Evolutionary conservation across 1,140 invertebrate genomes (phyloP).

Genomic region (Archivesica marissinica): DNA sequence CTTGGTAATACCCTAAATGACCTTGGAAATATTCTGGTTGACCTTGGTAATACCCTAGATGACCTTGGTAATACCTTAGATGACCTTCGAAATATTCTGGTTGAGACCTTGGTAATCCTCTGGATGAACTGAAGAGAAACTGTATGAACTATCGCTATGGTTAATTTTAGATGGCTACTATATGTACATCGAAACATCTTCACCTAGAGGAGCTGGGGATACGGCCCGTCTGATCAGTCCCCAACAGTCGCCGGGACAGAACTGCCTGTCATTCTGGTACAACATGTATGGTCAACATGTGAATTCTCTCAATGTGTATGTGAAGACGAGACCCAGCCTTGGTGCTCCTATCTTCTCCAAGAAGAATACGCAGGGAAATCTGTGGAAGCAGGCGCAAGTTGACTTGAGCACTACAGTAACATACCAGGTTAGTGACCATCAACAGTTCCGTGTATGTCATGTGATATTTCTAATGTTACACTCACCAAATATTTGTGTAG

Average conservation of each 20-base stretch:
- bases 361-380: conserved; percentile 76
- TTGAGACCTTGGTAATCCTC: too few relatives aligned
- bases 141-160: too few relatives aligned
- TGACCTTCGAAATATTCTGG: too few relatives aligned
- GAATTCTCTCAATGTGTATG: conserved; percentile 75
- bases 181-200: conserved; percentile 76
- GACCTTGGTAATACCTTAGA: too few relatives aligned
- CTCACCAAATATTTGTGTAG: too few relatives aligned
- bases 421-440: conserved; percentile 69
- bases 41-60: too few relatives aligned
- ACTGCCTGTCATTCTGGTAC: conserved; percentile 87
- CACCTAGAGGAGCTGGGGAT: conserved; percentile 69
- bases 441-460: too few relatives aligned
- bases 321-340: conserved; percentile 55
- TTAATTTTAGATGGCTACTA: conserved; percentile 72
- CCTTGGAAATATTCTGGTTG: too few relatives aligned
- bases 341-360: conserved; percentile 70
- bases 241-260: conserved; percentile 24
- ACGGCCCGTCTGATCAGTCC: conserved; percentile 75
- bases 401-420: conserved; percentile 63
- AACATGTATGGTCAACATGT: conserved; percentile 89
- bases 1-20: too few relatives aligned
- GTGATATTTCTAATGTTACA: too few relatives aligned
- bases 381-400: conserved; percentile 76
- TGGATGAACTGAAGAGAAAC: too few relatives aligned